Evolutionary conservation across 2,113 vertebrate genomes (phyloP).

Genomic region (Myiagra hebetior): DNA sequence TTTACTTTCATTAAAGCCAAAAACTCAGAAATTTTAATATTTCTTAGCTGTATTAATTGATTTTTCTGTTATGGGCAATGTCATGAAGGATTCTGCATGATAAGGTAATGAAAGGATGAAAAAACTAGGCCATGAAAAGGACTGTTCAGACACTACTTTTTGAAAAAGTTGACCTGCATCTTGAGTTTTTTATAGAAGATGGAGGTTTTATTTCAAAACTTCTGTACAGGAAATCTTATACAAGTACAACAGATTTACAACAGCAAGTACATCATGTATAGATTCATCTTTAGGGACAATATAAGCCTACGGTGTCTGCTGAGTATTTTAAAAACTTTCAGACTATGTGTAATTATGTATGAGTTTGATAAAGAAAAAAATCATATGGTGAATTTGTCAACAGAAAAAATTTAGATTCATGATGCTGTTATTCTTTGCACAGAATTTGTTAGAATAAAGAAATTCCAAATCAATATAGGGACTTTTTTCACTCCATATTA

Average conservation of each 20-base stretch:
- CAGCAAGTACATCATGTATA: not conserved
- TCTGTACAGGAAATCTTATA: not conserved
- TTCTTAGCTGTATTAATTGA: not conserved
- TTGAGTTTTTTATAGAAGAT: not conserved
- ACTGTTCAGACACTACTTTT: not conserved
- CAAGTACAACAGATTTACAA: not conserved
- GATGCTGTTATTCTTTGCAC: not conserved
- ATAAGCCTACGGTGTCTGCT: not conserved
- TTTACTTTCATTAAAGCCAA: not conserved
- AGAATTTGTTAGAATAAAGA: not conserved
- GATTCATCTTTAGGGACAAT: not conserved
- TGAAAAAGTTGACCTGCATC: not conserved
- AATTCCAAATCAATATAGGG: not conserved
- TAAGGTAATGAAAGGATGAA: not conserved
- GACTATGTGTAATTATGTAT: not conserved
- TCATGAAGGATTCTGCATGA: not conserved
- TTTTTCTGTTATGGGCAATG: not conserved
- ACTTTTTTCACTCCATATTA: not conserved
- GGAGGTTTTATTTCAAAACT: not conserved
- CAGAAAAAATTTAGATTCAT: not conserved
- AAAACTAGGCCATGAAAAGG: not conserved
- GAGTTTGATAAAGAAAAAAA: not conserved
- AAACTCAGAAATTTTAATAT: not conserved
- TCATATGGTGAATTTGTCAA: accelerated
- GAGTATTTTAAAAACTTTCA: not conserved